These are phyloP conservation scores for Dorcus hopei DNA, from an alignment of 2,888 invertebrate species.

Conservation along the genomic window DNA sequence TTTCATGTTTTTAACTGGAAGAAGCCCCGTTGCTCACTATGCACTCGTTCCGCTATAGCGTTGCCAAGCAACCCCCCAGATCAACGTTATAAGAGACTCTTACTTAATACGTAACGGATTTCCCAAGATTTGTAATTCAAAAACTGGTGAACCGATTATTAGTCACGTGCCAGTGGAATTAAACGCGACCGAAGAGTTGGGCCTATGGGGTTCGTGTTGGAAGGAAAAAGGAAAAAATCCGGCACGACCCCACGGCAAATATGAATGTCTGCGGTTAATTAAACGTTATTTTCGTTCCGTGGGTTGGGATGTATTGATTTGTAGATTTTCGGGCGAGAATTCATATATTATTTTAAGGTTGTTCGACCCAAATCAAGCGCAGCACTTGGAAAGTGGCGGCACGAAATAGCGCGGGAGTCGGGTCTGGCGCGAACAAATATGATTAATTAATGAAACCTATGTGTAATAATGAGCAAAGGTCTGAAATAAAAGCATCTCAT, in stretches of 20 bases:
- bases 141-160: slow-evolving; percentile 29
- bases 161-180: background rate
- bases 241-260: too few species aligned
- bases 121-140: slow-evolving; percentile 37
- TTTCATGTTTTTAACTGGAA: slow-evolving; percentile 32
- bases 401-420: background rate
- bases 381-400: background rate
- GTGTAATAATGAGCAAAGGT: slow-evolving; percentile 24
- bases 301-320: too few species aligned
- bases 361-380: slow-evolving; percentile 6
- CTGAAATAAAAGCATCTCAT: slow-evolving; percentile 27
- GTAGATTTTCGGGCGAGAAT: too few species aligned
- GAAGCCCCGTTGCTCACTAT: slow-evolving; percentile 30
- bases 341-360: slow-evolving; percentile 11
- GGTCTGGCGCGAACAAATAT: slow-evolving; percentile 11
- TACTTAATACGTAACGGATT: slow-evolving; percentile 36
- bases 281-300: too few species aligned
- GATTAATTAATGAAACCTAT: slow-evolving; percentile 25
- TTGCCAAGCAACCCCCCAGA: slow-evolving; percentile 39
- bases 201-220: too few species aligned
- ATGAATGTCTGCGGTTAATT: too few species aligned
- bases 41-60: slow-evolving; percentile 29
- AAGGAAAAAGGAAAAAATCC: too few species aligned
- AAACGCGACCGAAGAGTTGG: background rate
- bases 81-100: slow-evolving; percentile 31